Percentiles rank a stretch among this genome's conserved stretches.
These are phyloP conservation scores for Erebia epiphron DNA, from an alignment of 2,888 invertebrate genomes.

Conservation along the genomic window DNA sequence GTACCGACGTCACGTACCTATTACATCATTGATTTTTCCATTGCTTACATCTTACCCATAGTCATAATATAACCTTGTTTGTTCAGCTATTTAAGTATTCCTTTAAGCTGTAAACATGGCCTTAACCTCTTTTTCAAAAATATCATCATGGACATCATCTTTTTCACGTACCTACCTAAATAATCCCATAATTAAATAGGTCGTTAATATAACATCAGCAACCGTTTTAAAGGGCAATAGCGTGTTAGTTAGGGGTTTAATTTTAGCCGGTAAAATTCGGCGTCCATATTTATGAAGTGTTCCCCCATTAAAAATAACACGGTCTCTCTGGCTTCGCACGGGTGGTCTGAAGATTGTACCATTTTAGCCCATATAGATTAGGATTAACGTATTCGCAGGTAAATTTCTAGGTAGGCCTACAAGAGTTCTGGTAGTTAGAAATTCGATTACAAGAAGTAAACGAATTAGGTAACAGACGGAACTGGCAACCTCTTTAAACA, in stretches of 20 bases:
- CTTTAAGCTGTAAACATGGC: not conserved
- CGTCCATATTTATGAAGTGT: too few relatives aligned
- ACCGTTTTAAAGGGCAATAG: too few relatives aligned
- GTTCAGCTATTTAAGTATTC: not conserved
- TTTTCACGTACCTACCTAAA: not conserved
- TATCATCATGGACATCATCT: not conserved
- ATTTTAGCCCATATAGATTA: too few relatives aligned
- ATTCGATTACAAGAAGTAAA: conserved; percentile 8
- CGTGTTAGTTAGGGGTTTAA: too few relatives aligned
- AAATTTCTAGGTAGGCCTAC: too few relatives aligned
- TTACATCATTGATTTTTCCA: conserved; percentile 11
- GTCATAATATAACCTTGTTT: not conserved
- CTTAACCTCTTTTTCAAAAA: not conserved
- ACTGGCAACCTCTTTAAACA: conserved; percentile 19
- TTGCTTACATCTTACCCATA: not conserved
- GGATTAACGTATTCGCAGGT: too few relatives aligned
- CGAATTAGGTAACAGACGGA: conserved; percentile 23
- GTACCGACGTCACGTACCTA: not conserved
- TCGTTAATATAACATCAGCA: too few relatives aligned
- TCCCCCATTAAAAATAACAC: too few relatives aligned
- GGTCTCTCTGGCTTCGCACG: too few relatives aligned
- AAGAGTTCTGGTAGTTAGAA: too few relatives aligned
- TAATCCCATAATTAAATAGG: too few relatives aligned
- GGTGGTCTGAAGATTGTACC: not conserved
- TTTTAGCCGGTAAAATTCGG: too few relatives aligned